These are phyloP conservation scores for Anagyrus pseudococci DNA, from an alignment of 2,888 invertebrate genomes.

Conservation along the genomic window DNA sequence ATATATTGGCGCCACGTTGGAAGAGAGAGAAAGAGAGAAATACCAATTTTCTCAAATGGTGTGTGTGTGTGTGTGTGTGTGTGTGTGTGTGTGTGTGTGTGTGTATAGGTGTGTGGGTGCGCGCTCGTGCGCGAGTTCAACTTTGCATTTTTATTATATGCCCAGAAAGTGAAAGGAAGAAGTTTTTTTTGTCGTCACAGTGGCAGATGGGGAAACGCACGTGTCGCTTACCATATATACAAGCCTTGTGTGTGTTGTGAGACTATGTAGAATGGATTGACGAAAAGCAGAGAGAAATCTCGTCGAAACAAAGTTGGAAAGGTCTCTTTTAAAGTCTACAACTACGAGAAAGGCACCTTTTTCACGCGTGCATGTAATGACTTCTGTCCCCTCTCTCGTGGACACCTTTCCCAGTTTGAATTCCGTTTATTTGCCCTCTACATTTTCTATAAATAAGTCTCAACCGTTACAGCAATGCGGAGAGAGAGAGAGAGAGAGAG, in stretches of 20 bases:
- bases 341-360: too few species aligned
- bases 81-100: background rate
- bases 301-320: background rate
- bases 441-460: too few species aligned
- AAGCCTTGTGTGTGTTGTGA: background rate
- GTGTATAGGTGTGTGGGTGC: background rate
- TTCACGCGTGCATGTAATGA: too few species aligned
- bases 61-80: background rate
- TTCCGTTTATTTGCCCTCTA: too few species aligned
- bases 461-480: too few species aligned
- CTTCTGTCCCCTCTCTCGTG: too few species aligned
- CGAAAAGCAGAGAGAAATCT: background rate
- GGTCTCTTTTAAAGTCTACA: too few species aligned
- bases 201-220: background rate
- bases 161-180: slow-evolving; percentile 37
- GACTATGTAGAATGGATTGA: background rate
- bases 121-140: background rate
- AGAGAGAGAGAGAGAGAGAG: too few species aligned
- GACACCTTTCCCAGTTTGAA: too few species aligned
- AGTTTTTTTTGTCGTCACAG: slow-evolving; percentile 4
- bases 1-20: background rate
- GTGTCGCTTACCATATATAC: background rate
- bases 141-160: slow-evolving; percentile 2
- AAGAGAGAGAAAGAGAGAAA: background rate
- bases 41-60: too few species aligned